Conservation (phyloP, 2,888 invertebrate genomes). For the Coelinius sp. region DNA sequence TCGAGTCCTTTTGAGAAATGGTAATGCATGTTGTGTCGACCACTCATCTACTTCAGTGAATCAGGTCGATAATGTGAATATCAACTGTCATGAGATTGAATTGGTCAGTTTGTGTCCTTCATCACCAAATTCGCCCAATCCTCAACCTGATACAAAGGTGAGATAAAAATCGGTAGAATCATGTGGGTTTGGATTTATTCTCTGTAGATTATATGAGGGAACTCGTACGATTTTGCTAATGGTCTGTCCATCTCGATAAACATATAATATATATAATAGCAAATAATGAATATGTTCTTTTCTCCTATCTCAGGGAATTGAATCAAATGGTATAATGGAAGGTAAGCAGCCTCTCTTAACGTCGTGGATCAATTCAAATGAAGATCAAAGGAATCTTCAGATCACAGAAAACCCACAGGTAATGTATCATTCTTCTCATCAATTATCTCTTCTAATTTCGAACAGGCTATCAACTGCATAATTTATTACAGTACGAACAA, state of each 20-base stretch:
- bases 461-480: neutral
- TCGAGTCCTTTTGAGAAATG: slow-evolving; percentile 57
- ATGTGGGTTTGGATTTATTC: no score
- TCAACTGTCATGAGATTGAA: slow-evolving; percentile 64
- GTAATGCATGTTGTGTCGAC: slow-evolving; percentile 64
- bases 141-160: slow-evolving; percentile 76
- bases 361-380: slow-evolving; percentile 63
- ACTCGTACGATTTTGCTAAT: no score
- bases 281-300: neutral
- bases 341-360: slow-evolving; percentile 65
- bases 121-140: slow-evolving; percentile 61
- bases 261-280: neutral
- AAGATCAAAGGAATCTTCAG: slow-evolving; percentile 73
- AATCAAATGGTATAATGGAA: slow-evolving; percentile 73
- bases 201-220: no score
- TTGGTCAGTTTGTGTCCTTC: slow-evolving; percentile 67
- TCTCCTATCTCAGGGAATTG: slow-evolving; percentile 68
- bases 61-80: slow-evolving; percentile 55
- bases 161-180: no score
- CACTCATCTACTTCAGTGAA: slow-evolving; percentile 59
- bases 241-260: neutral
- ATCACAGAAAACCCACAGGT: slow-evolving; percentile 82
- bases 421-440: slow-evolving; percentile 50
- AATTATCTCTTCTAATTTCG: neutral
- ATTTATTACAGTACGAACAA: slow-evolving; percentile 55